Percentiles rank a stretch among this genome's conserved stretches.
Conservation (phyloP, 2,888 invertebrate species). For the Electrophaes corylata region DNA sequence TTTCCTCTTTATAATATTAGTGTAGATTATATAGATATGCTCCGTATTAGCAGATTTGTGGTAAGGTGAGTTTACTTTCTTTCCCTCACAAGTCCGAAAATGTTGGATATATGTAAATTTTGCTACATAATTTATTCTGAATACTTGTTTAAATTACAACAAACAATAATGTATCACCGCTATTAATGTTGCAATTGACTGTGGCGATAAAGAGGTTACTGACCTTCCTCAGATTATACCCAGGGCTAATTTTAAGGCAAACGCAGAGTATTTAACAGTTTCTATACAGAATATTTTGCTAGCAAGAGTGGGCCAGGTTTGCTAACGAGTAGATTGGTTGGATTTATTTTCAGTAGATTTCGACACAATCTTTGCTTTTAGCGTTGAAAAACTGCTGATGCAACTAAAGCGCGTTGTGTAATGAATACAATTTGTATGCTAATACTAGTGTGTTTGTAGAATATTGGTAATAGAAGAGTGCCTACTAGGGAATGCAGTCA, state of each 20-base stretch:
- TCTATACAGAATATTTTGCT: background rate
- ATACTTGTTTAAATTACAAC: background rate
- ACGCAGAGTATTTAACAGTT: background rate
- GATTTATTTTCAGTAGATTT: conserved; percentile 30
- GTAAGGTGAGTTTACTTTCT: background rate
- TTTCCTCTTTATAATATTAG: no score
- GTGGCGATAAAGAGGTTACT: conserved; percentile 49
- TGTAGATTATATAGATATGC: no score
- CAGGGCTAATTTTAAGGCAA: conserved; percentile 29
- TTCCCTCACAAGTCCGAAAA: background rate
- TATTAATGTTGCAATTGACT: conserved; percentile 16
- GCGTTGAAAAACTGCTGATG: background rate
- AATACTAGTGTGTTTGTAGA: background rate
- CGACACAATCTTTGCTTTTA: conserved; percentile 24
- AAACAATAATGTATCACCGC: conserved; percentile 2
- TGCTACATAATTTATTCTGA: conserved; percentile 3
- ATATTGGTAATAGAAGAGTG: background rate
- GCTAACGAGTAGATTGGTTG: conserved; percentile 9
- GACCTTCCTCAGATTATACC: conserved; percentile 46
- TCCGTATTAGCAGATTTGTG: background rate
- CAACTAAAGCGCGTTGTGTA: conserved; percentile 2
- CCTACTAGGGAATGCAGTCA: background rate
- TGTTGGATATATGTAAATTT: background rate
- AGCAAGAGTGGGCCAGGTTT: background rate
- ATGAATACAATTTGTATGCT: background rate